Evolutionary conservation across 2,113 vertebrate species (phyloP), one percentile per base, ranked within the genome.

Genomic region (Mesembrinibis cayennensis): DNA sequence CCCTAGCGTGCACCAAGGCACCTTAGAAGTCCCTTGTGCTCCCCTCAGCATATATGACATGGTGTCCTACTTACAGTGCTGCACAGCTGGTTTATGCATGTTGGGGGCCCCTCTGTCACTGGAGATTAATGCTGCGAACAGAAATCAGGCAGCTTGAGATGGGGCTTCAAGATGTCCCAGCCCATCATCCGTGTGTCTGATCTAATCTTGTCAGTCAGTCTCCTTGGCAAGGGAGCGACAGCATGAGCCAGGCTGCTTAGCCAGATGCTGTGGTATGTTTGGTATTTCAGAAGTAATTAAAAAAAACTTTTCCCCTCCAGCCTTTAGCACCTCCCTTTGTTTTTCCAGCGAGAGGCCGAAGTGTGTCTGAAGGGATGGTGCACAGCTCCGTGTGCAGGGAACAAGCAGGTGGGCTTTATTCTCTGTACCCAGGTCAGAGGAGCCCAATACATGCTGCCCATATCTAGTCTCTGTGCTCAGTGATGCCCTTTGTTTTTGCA

Each of bases 191-290:
- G 1, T 69, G 93, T 85, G 94, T 93, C 96, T 93, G 78, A 93
- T 96, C 66, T 36, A 67, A 97, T 97, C 95, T 65, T 65, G 82
- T 97, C 97, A 97, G 49, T 92, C 95, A 86, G 95, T 90, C 72
- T 89, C 36, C 80, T 63, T 84, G 83, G 92, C 87, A 90, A 94
- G 82, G 44, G 36, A 85, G 71, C 0, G 0, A 71, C 61, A 94
- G 72, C 42, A 18, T 45, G 66, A 25, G 36, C 93, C 82, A 77
- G 88, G 77, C 95, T 97, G 88, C 83, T 90, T 56, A 76, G 94
- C 94, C 90, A 90, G 95, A 92, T 96, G 96, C 91, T 85, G 74
- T 65, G 72, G 71, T 76, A 82, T 74, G 40, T 84, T 90, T 85
- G 74, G 80, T 81, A 70, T 69, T 97, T 87, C 93, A 80, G 71